Percentiles rank a stretch among this genome's conserved stretches.
Conservation (phyloP, 2,888 invertebrate genomes). For the Melanostoma mellinum region DNA sequence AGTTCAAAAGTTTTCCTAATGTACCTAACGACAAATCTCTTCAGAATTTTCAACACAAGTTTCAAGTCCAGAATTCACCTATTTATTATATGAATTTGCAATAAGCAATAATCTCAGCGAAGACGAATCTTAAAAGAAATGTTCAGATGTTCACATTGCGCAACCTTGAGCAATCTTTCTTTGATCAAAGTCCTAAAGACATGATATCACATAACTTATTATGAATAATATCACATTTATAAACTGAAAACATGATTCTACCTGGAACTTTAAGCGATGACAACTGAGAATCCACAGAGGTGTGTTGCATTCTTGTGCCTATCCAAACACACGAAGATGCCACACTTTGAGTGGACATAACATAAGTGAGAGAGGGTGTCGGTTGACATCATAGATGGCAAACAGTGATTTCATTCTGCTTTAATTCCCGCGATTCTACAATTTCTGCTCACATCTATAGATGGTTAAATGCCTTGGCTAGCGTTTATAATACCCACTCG, state of each 20-base stretch:
- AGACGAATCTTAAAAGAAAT: too few relatives aligned
- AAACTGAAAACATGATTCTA: background rate
- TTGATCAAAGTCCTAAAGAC: too few relatives aligned
- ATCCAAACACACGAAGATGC: constrained; percentile 40
- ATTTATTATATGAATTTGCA: too few relatives aligned
- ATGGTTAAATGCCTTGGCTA: constrained; percentile 32
- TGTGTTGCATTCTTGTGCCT: constrained; percentile 33
- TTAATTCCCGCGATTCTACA: constrained; percentile 63
- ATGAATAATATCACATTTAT: too few relatives aligned
- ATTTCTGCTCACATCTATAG: constrained; percentile 53
- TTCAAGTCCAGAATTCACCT: too few relatives aligned
- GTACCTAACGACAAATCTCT: too few relatives aligned
- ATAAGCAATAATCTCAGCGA: too few relatives aligned
- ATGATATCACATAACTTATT: too few relatives aligned
- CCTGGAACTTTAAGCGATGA: constrained; percentile 14
- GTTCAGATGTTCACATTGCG: too few relatives aligned
- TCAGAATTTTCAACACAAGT: too few relatives aligned
- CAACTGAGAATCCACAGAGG: constrained; percentile 25
- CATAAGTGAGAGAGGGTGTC: constrained; percentile 51
- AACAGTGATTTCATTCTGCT: constrained; percentile 43
- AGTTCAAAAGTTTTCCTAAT: too few relatives aligned
- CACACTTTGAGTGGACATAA: constrained; percentile 53
- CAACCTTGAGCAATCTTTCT: too few relatives aligned
- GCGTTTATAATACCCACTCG: constrained; percentile 34
- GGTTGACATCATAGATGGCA: constrained; percentile 33